Evolutionary conservation across 2,888 invertebrate species (phyloP).

Genomic region (Eristalis tenax): DNA sequence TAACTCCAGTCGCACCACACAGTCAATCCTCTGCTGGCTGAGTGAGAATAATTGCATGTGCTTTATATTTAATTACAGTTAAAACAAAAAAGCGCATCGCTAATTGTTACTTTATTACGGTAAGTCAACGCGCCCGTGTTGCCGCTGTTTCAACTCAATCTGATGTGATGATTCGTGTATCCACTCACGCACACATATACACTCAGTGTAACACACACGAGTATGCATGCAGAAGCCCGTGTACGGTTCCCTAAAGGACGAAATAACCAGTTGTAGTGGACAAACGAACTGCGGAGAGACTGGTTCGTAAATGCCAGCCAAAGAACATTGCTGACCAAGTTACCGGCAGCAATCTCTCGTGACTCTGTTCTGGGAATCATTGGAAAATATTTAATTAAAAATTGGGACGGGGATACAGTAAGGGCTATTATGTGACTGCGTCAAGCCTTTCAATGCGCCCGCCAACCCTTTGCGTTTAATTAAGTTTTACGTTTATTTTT

Average conservation of each 20-base stretch:
- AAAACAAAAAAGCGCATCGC: slow-evolving; percentile 62
- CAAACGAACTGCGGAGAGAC: neutral
- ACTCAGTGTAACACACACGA: too few relatives aligned
- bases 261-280: neutral
- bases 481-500: slow-evolving; percentile 30
- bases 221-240: neutral
- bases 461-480: slow-evolving; percentile 54
- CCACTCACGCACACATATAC: neutral
- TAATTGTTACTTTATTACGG: slow-evolving; percentile 69
- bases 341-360: neutral
- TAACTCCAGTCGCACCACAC: slow-evolving; percentile 23
- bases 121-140: slow-evolving; percentile 50
- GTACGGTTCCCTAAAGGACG: neutral
- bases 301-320: neutral
- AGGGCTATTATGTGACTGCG: slow-evolving; percentile 31
- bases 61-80: slow-evolving; percentile 67
- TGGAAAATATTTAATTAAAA: slow-evolving; percentile 66
- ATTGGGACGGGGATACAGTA: slow-evolving; percentile 28
- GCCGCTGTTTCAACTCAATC: slow-evolving; percentile 37
- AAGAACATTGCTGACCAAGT: slow-evolving; percentile 24
- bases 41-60: slow-evolving; percentile 61
- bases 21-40: slow-evolving; percentile 25
- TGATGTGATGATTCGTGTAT: slow-evolving; percentile 19
- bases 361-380: slow-evolving; percentile 13
- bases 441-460: slow-evolving; percentile 22